Base-by-base conservation (phyloP, 1,140 invertebrate species). In the Leptonema lineaticorne region DNA sequence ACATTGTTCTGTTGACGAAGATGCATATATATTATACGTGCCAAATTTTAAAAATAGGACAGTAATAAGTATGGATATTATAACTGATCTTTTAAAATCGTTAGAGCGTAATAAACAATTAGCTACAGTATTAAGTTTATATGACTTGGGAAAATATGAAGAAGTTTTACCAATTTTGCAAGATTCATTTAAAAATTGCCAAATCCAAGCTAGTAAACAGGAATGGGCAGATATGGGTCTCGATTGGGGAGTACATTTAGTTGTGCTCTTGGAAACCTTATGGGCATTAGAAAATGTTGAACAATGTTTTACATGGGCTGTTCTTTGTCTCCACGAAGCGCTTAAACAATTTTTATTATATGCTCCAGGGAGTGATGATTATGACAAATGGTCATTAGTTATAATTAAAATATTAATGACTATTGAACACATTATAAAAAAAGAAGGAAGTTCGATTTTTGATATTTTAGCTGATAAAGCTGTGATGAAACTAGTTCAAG, bases 251-350 rank as follows among this genome's bases (percentile, higher is more conserved):
- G 83, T 82, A 6, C 84, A 85, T 72, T 75, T 86, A 56, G 81
- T 81, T 20, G 77, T 93, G 69, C 80, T 94, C 53, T 79, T 93
- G 59, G 89, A 94, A 69, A 86, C 88, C n/a, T 81, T 92, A 14
- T 90, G 88, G 86, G 84, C 81, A 66, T 75, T 83, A 14, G 76
- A 82, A 59, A 77, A 78, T 66, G 77, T 82, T 24, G 78, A 88
- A 74, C 85, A 88, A 64, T 93, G 90, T 77, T 86, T 92, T 48
- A 79, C 87, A 46, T 94, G 92, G 92, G 86, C 87, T 4, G 88
- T 92, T 74, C 85, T 83, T 68, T 89, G 87, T 74, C 80, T 93
- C 2, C 86, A 87, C 71, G 87, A 88, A 75, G 78, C 85, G 0
- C 80, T 87, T 71, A 82, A 84, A 46, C 84, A 84, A 75, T 88